Evolutionary conservation across 92 coral and sea anemone genomes (phyloP).

Genomic region (Siderastrea radians): DNA sequence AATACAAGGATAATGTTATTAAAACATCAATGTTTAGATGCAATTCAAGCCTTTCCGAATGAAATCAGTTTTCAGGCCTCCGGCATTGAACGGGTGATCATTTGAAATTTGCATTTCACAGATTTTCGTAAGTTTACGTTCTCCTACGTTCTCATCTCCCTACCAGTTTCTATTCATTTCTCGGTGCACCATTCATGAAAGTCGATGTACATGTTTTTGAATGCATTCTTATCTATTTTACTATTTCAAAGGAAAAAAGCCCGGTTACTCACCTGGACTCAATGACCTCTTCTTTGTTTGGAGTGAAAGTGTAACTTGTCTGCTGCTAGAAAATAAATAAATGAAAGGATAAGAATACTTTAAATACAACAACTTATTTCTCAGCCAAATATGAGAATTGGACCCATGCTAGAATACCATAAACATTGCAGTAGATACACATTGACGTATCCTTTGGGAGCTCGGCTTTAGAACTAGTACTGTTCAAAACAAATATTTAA

Average conservation of each 20-base stretch:
- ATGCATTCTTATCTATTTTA: background rate
- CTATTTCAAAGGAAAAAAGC: background rate
- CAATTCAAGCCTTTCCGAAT: background rate
- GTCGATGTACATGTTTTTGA: background rate
- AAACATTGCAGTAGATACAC: background rate
- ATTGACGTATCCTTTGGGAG: background rate
- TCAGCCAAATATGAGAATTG: background rate
- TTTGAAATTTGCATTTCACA: background rate
- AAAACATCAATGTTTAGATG: background rate
- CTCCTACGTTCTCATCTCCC: too few relatives aligned
- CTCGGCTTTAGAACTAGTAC: background rate
- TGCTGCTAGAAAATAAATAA: conserved; percentile 69
- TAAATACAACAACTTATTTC: background rate
- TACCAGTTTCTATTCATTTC: background rate
- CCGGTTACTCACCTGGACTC: conserved; percentile 77
- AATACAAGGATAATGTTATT: background rate
- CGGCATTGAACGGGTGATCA: background rate
- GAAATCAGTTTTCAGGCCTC: background rate
- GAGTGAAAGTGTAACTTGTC: conserved; percentile 83
- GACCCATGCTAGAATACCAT: conserved; percentile 9
- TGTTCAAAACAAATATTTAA: background rate
- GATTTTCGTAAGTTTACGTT: background rate
- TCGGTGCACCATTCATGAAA: background rate
- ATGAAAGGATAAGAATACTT: background rate
- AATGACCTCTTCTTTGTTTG: conserved; percentile 87